Evolutionary conservation across 2,888 invertebrate species (phyloP), one percentile per base, ranked within the genome.

Genomic region (Xestia c-nigrum): DNA sequence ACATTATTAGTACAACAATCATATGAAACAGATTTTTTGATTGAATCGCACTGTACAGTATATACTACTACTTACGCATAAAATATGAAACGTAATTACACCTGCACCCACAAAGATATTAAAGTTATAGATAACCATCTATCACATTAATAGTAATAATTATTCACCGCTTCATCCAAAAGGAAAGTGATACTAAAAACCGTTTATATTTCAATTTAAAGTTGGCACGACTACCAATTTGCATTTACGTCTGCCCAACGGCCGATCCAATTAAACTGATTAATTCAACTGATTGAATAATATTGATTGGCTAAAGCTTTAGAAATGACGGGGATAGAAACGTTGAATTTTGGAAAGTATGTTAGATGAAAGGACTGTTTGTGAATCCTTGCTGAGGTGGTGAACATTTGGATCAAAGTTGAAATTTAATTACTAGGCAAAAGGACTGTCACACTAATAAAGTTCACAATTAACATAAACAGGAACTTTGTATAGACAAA

Each of bases 201-300:
- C 74, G 70, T 55, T 72, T 81, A 78, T 84, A 81, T 81, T 84
- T 84, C 81, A 84, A 84, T 84, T 84, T 78, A 73, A 84, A 79
- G 47, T 82, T 76, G 85, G 82, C 82, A 85, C 82, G 82, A 84
- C 55, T 73, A 75, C 81, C 81, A 74, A 85, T 84, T 84, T 85
- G 61, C 80, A 74, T 82, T 81, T 80, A 78, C 64, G 76, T 66
- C 74, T 78, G 76, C 71, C n/a, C 64, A 76, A 3, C 72, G 71
- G 76, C 43, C 73, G 73, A 65, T 75, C 80, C 77, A 83, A 83
- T 87, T 81, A 81, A 85, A 75, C 67, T 73, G 78, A 85, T 85
- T 84, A 75, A 86, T 77, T 74, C 72, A 52, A 72, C 74, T 85
- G 86, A 85, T 81, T 84, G 81, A 78, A 75, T 77, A 83, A 83